A percentile compares a stretch with the other conserved stretches of the same genome.
Conservation (phyloP, 1,140 invertebrate genomes). For the Drosophila repletoides region DNA sequence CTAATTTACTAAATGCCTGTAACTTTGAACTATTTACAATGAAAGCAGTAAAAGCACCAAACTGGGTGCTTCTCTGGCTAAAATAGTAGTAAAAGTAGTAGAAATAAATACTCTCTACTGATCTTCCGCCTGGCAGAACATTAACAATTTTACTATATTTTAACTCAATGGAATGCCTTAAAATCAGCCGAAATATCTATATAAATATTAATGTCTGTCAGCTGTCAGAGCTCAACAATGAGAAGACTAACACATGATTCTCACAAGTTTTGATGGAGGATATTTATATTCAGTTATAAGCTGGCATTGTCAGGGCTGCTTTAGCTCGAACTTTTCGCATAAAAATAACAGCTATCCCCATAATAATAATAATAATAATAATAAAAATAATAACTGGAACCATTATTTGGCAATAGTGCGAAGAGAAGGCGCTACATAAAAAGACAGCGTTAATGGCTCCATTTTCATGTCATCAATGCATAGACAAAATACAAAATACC, state of each 20-base stretch:
- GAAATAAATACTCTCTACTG: too few species aligned
- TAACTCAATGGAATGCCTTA: too few species aligned
- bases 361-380: slow-evolving; percentile 36
- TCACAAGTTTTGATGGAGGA: slow-evolving; percentile 7
- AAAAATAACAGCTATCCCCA: slow-evolving; percentile 57
- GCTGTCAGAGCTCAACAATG: slow-evolving; percentile 8
- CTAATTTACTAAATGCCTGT: slow-evolving; percentile 48
- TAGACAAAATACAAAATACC: slow-evolving; percentile 9
- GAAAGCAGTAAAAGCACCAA: too few species aligned
- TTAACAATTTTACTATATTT: too few species aligned
- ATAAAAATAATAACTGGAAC: slow-evolving; percentile 37
- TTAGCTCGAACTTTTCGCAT: slow-evolving; percentile 56
- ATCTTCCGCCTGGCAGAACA: too few species aligned
- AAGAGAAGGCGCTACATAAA: slow-evolving; percentile 59
- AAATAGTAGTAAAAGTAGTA: too few species aligned
- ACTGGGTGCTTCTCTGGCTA: too few species aligned
- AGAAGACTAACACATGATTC: slow-evolving; percentile 4
- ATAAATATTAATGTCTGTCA: slow-evolving; percentile 38
- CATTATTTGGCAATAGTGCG: slow-evolving; percentile 73
- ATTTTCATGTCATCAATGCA: slow-evolving; percentile 54
- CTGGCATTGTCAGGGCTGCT: slow-evolving; percentile 18
- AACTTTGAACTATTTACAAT: too few species aligned
- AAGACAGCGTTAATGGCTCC: slow-evolving; percentile 59
- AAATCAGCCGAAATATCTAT: slow-evolving; percentile 6
- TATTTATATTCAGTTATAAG: slow-evolving; percentile 75